Conservation (phyloP, 2,888 invertebrate genomes). For the Drosophila fulvimacula region DNA sequence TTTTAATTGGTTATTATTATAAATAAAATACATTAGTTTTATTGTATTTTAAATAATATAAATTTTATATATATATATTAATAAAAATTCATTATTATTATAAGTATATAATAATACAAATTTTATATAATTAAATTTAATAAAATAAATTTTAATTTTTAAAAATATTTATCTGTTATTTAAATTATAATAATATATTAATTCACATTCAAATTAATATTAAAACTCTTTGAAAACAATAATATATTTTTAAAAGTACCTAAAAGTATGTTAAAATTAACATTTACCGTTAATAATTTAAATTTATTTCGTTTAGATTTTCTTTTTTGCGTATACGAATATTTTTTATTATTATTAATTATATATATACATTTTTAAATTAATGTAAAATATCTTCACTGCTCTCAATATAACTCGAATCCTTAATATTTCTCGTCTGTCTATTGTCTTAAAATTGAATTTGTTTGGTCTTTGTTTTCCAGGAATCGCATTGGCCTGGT, state of each 20-base stretch:
- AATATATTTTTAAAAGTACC: background rate
- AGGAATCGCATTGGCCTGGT: slow-evolving; percentile 8
- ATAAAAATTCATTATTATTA: too few species aligned
- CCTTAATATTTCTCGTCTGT: slow-evolving; percentile 17
- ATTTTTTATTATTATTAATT: background rate
- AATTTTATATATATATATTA: too few species aligned
- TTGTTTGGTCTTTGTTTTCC: slow-evolving; percentile 19
- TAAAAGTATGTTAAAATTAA: slow-evolving; percentile 11
- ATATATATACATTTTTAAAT: background rate
- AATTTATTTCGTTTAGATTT: too few species aligned
- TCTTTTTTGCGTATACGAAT: background rate
- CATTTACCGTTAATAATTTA: background rate
- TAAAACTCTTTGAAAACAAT: background rate
- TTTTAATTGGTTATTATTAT: too few species aligned
- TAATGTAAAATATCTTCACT: background rate
- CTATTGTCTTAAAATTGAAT: background rate
- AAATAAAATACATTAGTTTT: too few species aligned
- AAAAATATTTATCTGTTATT: background rate
- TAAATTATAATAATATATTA: background rate
- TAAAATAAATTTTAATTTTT: too few species aligned
- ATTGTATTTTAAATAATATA: too few species aligned
- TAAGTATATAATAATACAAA: too few species aligned
- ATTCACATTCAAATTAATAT: background rate
- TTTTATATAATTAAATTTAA: too few species aligned
- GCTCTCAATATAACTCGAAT: background rate